phyloP scores from a whole-genome alignment of 1,140 invertebrate genomes.

The Dysdera silvatica region DNA sequence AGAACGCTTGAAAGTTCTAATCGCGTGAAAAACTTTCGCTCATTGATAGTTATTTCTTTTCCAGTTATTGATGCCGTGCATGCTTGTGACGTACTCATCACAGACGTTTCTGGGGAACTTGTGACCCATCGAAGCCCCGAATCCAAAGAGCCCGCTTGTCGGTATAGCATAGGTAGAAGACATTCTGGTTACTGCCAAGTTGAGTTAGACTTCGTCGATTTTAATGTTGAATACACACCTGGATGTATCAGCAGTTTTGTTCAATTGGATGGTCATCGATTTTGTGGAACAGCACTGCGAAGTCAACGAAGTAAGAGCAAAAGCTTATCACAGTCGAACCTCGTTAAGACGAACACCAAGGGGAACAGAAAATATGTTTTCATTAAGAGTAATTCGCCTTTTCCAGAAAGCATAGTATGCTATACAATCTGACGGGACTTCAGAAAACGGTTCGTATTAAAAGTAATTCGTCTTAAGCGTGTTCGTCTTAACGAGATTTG shows the following conservation, averaged over 20 bases:
- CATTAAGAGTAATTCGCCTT: no score
- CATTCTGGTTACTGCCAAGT: constrained; percentile 31
- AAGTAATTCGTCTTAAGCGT: no score
- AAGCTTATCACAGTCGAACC: no score
- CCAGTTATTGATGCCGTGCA: constrained; percentile 22
- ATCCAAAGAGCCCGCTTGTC: constrained; percentile 27
- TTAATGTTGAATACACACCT: constrained; percentile 32
- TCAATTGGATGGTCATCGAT: constrained; percentile 25
- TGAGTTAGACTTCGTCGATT: constrained; percentile 35
- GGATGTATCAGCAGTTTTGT: constrained; percentile 29
- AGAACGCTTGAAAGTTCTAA: no score
- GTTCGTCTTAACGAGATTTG: no score
- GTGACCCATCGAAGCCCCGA: constrained; percentile 18
- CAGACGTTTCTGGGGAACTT: constrained; percentile 15
- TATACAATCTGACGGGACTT: no score
- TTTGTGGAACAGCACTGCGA: constrained; percentile 29
- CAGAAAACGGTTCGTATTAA: no score
- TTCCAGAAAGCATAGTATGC: no score
- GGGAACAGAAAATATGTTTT: no score
- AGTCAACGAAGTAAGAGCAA: constrained; percentile 14
- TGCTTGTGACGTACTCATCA: constrained; percentile 23
- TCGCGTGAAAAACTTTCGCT: no score
- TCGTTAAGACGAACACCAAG: no score
- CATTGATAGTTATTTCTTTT: neutral
- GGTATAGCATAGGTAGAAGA: constrained; percentile 28